Percentiles rank a stretch among this genome's conserved stretches.
Conservation (phyloP, 2,797 vertebrate genomes). For the Ambastaia sidthimunki region DNA sequence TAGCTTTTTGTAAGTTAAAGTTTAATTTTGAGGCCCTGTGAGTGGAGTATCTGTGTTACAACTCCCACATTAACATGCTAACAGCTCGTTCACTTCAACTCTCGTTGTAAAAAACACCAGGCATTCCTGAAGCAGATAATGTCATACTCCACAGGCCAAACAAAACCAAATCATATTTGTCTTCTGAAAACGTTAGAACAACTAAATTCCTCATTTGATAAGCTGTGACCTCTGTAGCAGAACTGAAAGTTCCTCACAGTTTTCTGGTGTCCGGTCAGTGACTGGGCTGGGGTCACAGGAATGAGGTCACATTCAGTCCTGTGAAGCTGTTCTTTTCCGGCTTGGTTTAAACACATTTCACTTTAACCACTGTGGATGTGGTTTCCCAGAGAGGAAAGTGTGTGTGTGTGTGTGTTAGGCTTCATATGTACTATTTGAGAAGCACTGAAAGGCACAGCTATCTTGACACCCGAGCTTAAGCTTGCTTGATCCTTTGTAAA, state of each 20-base stretch:
- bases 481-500: neutral
- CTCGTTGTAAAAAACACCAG: slow-evolving; percentile 24
- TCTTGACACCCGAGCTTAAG: neutral
- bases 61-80: slow-evolving; percentile 44
- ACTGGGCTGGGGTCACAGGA: no score
- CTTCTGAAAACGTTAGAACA: no score
- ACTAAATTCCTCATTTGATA: no score
- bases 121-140: slow-evolving; percentile 52
- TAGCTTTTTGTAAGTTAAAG: slow-evolving; percentile 11
- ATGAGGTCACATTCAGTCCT: slow-evolving; percentile 2
- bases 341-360: neutral
- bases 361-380: neutral
- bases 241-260: no score
- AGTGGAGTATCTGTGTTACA: slow-evolving; percentile 18
- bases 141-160: slow-evolving; percentile 50
- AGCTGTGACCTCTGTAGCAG: no score
- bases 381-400: neutral
- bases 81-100: slow-evolving; percentile 31
- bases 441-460: neutral
- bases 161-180: neutral
- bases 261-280: no score
- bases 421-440: neutral
- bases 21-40: neutral
- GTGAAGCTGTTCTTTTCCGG: neutral
- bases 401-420: neutral